phyloP scores from a whole-genome alignment of 2,113 vertebrate species.

The Illadopsis cleaveri region DNA sequence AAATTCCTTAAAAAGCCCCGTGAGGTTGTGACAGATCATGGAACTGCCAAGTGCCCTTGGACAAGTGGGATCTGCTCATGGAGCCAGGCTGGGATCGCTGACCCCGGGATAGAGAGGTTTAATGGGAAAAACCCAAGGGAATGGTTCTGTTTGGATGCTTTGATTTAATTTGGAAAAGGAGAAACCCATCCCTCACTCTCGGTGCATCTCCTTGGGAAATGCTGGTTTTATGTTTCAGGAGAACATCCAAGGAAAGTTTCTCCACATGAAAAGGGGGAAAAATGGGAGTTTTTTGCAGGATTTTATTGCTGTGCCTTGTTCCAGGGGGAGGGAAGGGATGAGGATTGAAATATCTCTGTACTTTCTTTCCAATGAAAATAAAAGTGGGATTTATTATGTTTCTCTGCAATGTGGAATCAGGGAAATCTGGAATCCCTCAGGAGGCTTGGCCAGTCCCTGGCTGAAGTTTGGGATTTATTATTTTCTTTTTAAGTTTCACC shows the following conservation, averaged over 20 bases:
- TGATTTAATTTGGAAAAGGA: background rate
- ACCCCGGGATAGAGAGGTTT: background rate
- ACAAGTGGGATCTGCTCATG: background rate
- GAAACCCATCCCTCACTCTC: background rate
- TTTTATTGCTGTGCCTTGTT: background rate
- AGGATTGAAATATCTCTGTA: background rate
- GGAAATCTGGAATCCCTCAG: background rate
- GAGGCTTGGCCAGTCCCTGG: fast-evolving
- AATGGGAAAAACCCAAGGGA: fast-evolving
- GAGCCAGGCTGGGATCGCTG: background rate
- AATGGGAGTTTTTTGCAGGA: background rate
- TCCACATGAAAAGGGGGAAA: fast-evolving
- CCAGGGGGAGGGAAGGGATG: background rate
- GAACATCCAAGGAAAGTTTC: background rate
- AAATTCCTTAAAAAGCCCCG: background rate
- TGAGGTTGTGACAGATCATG: background rate
- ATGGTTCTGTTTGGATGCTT: background rate
- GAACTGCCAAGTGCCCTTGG: background rate
- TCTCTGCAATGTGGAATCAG: background rate
- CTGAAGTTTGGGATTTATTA: background rate
- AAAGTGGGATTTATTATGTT: background rate
- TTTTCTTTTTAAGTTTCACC: background rate
- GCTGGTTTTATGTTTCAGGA: background rate
- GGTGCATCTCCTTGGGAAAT: background rate
- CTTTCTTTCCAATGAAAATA: background rate